Conservation (phyloP, 2,797 vertebrate genomes). For the Staurois parvus region DNA sequence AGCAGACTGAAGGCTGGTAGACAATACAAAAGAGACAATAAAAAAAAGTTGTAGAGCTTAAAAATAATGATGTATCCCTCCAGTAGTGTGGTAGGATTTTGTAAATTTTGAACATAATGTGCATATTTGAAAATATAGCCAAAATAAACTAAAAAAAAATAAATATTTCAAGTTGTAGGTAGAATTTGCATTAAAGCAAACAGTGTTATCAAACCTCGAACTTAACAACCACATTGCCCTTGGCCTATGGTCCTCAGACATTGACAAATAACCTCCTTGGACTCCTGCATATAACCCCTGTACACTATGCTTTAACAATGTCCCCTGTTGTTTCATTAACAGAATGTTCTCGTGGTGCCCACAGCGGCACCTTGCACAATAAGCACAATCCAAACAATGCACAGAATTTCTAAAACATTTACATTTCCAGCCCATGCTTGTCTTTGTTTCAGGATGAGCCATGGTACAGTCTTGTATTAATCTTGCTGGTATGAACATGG, state of each 20-base stretch:
- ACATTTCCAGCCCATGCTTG: not conserved
- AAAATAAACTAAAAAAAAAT: not conserved
- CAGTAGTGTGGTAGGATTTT: too few relatives aligned
- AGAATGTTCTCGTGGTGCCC: conserved; percentile 22
- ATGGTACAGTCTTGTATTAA: conserved; percentile 17
- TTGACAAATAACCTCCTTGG: conserved; percentile 32
- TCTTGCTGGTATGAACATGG: conserved; percentile 27
- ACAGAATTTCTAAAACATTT: conserved; percentile 41
- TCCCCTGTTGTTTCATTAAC: conserved; percentile 51
- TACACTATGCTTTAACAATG: conserved; percentile 16
- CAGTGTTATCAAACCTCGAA: not conserved
- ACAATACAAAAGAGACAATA: too few relatives aligned
- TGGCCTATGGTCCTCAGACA: not conserved
- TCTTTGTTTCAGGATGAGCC: conserved; percentile 22
- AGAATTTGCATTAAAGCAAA: not conserved
- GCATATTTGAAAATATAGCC: too few relatives aligned
- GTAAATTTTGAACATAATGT: too few relatives aligned
- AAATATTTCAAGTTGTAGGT: not conserved
- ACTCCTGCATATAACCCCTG: conserved; percentile 9
- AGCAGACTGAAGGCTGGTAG: too few relatives aligned
- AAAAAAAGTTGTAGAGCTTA: too few relatives aligned
- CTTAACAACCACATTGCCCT: conserved; percentile 10
- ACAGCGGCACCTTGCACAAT: conserved; percentile 16
- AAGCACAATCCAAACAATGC: conserved; percentile 46
- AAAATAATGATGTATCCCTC: too few relatives aligned